phyloP scores from a whole-genome alignment of 2,888 invertebrate species.

The Mythimna ferrago region DNA sequence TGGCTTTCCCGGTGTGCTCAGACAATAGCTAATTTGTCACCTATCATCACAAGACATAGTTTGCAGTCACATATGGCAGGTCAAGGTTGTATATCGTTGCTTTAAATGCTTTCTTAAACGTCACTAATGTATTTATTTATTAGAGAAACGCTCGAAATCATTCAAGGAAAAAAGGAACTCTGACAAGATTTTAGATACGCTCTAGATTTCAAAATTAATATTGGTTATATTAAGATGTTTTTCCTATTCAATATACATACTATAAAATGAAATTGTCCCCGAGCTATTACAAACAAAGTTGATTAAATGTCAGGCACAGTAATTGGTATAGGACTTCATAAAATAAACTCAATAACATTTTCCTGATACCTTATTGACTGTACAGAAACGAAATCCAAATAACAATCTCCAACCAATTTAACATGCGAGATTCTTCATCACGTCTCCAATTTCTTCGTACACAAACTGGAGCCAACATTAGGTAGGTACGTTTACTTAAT shows the following conservation, averaged over 20 bases:
- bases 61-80: conserved; percentile 8
- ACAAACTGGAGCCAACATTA: conserved; percentile 38
- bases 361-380: conserved; percentile 12
- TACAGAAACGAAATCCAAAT: conserved; percentile 16
- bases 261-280: conserved; percentile 11
- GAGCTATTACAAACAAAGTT: not conserved
- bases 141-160: not conserved
- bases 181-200: conserved; percentile 1
- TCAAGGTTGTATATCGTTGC: conserved; percentile 12
- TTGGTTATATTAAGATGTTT: not conserved
- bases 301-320: not conserved
- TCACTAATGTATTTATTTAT: conserved; percentile 13
- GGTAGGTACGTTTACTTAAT: conserved; percentile 48
- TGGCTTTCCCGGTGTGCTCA: not conserved
- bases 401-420: conserved; percentile 19
- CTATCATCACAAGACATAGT: conserved; percentile 20
- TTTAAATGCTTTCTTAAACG: conserved; percentile 19
- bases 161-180: not conserved
- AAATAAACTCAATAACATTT: conserved; percentile 3
- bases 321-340: not conserved
- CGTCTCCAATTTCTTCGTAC: conserved; percentile 21
- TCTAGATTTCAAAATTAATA: not conserved
- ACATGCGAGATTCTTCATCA: conserved; percentile 12
- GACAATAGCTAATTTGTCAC: conserved; percentile 35
- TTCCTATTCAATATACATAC: not conserved